Percentiles rank a stretch among this genome's conserved stretches.
phyloP scores from a whole-genome alignment of 2,797 vertebrate genomes.

The Sebastes melanostomus region DNA sequence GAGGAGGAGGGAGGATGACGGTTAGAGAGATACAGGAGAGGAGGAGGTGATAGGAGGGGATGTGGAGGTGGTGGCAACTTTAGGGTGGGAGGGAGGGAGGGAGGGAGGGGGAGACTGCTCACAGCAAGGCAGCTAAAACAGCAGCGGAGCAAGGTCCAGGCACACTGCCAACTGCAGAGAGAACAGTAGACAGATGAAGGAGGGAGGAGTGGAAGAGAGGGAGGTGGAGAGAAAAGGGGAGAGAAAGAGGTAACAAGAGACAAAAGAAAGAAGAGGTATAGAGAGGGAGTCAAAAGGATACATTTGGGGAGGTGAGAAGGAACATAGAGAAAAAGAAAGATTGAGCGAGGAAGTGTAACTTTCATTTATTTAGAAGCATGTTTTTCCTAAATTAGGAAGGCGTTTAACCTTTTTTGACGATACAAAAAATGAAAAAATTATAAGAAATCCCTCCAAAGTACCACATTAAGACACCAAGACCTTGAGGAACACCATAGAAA shows the following conservation, averaged over 20 bases:
- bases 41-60: conserved; percentile 11
- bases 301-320: neutral
- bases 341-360: neutral
- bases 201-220: neutral
- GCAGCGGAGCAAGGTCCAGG: conserved; percentile 58
- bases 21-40: conserved; percentile 17
- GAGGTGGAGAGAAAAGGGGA: neutral
- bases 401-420: neutral
- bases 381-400: neutral
- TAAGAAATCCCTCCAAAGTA: neutral
- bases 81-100: neutral
- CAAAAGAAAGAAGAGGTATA: neutral
- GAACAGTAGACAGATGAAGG: neutral
- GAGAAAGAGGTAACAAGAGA: neutral
- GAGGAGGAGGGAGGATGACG: conserved; percentile 13
- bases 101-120: conserved; percentile 38
- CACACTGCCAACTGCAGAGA: conserved; percentile 60
- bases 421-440: too few relatives aligned
- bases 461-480: neutral
- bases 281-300: neutral
- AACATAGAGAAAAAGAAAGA: neutral
- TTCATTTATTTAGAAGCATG: neutral
- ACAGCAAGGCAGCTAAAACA: conserved; percentile 54
- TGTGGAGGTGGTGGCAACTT: conserved; percentile 40
- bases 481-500: too few relatives aligned